These are phyloP conservation scores for Rugalucina vietnamica DNA, from an alignment of 2,888 invertebrate species.

Conservation along the genomic window DNA sequence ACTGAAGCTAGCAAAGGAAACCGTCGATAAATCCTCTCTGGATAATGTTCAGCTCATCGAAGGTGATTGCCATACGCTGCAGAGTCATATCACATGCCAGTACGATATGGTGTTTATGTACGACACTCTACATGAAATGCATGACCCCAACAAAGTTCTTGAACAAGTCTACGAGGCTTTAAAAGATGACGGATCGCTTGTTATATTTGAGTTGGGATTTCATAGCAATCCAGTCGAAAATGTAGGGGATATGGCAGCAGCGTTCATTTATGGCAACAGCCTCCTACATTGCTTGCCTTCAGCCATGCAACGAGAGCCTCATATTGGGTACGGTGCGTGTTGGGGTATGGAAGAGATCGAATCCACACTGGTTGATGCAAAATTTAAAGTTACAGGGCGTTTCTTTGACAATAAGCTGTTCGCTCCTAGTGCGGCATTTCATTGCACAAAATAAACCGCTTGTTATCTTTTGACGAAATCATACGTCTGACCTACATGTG, in stretches of 20 bases:
- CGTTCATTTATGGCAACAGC: slow-evolving; percentile 44
- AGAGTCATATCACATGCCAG: background rate
- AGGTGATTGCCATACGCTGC: slow-evolving; percentile 44
- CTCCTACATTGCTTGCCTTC: slow-evolving; percentile 51
- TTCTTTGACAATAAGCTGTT: too few species aligned
- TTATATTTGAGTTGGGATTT: slow-evolving; percentile 37
- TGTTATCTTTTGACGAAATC: too few species aligned
- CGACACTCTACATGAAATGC: slow-evolving; percentile 50
- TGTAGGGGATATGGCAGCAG: slow-evolving; percentile 33
- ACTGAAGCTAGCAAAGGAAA: slow-evolving; percentile 26
- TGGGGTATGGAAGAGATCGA: slow-evolving; percentile 53
- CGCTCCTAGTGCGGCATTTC: too few species aligned
- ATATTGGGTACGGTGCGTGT: slow-evolving; percentile 51
- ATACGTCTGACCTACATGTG: too few species aligned
- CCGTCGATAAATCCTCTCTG: background rate
- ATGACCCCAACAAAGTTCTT: slow-evolving; percentile 40
- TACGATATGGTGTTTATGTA: slow-evolving; percentile 41
- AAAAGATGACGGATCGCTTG: slow-evolving; percentile 43
- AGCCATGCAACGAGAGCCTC: slow-evolving; percentile 39
- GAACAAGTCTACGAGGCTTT: slow-evolving; percentile 25
- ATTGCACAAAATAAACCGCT: too few species aligned
- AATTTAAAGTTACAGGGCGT: slow-evolving; percentile 16
- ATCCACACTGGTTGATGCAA: slow-evolving; percentile 2
- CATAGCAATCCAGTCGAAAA: slow-evolving; percentile 46
- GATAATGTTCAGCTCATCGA: slow-evolving; percentile 31